A percentile compares a stretch with the other conserved stretches of the same genome.
Conservation (phyloP, 2,113 vertebrate species). For the Cephalophus harveyi region DNA sequence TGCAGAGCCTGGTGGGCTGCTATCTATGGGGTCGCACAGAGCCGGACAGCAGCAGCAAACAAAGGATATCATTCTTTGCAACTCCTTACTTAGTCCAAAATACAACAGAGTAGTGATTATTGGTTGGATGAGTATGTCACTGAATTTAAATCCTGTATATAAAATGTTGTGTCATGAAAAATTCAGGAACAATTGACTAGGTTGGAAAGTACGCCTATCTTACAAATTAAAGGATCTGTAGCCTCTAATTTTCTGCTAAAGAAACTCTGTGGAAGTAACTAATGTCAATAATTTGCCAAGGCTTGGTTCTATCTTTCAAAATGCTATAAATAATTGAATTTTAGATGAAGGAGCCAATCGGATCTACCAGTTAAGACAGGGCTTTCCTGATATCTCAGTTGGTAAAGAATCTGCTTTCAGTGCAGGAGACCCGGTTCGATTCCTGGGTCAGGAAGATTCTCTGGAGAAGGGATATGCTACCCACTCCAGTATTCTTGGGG, state of each 20-base stretch:
- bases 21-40: fast-evolving
- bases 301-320: neutral
- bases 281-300: neutral
- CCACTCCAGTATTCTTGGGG: neutral
- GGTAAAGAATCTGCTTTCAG: neutral
- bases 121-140: neutral
- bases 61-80: neutral
- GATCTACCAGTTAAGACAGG: neutral
- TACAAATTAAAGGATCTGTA: neutral
- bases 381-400: neutral
- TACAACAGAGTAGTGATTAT: neutral
- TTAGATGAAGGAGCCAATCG: neutral
- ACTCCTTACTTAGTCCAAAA: neutral
- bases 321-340: neutral
- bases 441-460: neutral
- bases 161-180: neutral
- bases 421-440: fast-evolving
- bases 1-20: fast-evolving
- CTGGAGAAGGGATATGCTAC: neutral
- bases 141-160: neutral
- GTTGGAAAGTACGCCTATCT: neutral
- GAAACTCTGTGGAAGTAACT: neutral
- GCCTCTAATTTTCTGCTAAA: neutral
- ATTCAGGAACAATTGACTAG: neutral
- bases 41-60: neutral